Evolutionary conservation across 2,797 vertebrate genomes (phyloP).

Genomic region (Lutra lutra): DNA sequence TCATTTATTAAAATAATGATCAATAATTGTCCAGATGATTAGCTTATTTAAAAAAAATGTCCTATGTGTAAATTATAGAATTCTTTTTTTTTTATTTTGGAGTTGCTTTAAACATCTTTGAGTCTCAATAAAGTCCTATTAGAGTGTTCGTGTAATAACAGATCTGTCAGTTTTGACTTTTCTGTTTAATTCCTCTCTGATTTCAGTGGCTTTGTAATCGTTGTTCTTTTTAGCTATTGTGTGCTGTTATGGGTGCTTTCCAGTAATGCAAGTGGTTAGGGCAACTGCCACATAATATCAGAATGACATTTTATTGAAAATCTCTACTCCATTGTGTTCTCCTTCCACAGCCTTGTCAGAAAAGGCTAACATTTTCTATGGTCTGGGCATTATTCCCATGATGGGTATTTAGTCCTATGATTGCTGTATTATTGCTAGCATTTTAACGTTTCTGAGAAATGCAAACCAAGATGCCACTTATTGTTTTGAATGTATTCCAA

Average conservation of each 20-base stretch:
- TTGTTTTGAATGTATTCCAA: constrained; percentile 35
- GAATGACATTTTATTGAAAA: constrained; percentile 67
- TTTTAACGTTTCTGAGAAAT: constrained; percentile 73
- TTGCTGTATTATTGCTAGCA: constrained; percentile 60
- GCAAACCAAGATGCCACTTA: constrained; percentile 56
- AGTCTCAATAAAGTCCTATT: constrained; percentile 16
- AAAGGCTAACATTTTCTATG: constrained; percentile 59
- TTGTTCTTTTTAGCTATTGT: constrained; percentile 48
- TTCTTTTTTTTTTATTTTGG: constrained; percentile 41
- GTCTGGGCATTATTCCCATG: constrained; percentile 63
- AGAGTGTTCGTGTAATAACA: not conserved
- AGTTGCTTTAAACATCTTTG: constrained; percentile 47
- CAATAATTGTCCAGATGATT: not conserved
- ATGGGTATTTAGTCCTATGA: constrained; percentile 30
- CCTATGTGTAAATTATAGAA: not conserved
- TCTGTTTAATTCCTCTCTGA: constrained; percentile 58
- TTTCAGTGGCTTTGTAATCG: constrained; percentile 25
- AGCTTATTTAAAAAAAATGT: not conserved
- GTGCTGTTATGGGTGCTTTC: constrained; percentile 43
- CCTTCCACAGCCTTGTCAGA: constrained; percentile 55
- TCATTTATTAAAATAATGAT: constrained; percentile 62
- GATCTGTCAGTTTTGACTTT: constrained; percentile 21
- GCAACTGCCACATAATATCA: constrained; percentile 57
- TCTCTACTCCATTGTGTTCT: constrained; percentile 57
- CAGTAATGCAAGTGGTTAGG: constrained; percentile 54